These are phyloP conservation scores for Scyliorhinus canicula DNA, from an alignment of 2,797 vertebrate species.

Conservation along the genomic window DNA sequence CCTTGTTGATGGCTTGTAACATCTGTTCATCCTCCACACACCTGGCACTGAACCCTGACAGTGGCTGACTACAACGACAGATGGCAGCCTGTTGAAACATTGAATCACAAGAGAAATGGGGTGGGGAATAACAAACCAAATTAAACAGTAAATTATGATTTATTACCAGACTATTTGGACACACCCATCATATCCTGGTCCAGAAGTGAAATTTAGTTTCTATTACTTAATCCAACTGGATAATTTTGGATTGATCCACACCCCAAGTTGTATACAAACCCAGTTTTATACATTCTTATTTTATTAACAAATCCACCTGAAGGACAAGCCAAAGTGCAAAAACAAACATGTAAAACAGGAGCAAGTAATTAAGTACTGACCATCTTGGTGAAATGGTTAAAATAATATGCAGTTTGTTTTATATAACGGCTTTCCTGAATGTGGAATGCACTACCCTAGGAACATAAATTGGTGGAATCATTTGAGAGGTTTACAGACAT, in stretches of 20 bases:
- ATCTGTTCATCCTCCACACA: constrained; percentile 70
- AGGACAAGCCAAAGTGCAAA: not conserved
- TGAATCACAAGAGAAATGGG: not conserved
- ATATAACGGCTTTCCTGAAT: not conserved
- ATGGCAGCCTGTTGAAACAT: constrained; percentile 61
- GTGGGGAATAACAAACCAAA: not conserved
- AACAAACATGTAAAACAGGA: not conserved
- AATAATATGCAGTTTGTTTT: not conserved
- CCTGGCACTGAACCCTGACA: constrained; percentile 64
- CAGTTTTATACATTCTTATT: not conserved
- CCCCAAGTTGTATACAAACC: not conserved
- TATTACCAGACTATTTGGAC: not conserved
- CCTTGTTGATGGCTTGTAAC: constrained; percentile 64
- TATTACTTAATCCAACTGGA: not conserved
- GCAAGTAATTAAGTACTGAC: not conserved
- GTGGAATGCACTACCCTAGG: not conserved
- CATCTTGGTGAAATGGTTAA: not conserved
- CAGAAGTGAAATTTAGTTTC: not conserved
- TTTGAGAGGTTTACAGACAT: not conserved
- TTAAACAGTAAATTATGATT: not conserved
- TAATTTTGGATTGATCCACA: not conserved
- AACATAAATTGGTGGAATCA: not conserved
- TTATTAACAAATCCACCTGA: not conserved
- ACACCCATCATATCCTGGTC: not conserved
- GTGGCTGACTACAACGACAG: constrained; percentile 69